Base-by-base conservation (phyloP, 1,140 invertebrate species). In the Manduca sexta region DNA sequence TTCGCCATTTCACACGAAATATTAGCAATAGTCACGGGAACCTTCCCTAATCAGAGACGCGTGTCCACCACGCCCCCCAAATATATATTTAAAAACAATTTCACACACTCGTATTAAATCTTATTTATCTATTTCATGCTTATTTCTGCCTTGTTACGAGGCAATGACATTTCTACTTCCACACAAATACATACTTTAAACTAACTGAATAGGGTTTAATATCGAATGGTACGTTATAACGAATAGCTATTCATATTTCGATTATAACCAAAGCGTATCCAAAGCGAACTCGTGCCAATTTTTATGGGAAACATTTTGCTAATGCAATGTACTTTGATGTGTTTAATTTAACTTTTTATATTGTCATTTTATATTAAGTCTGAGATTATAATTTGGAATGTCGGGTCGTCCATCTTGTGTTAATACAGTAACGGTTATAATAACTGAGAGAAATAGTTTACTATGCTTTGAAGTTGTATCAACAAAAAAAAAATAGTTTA, bases 51-150 rank as follows among this genome's bases (percentile, higher is more conserved):
- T 69, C 54, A 69, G 43, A 30, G 59, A 34, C 79, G 80, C 79
- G 76, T 67, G 76, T 18, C 56, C 18, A 12, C 52, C 60, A 64
- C 80, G 77, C 80, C 80, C 74, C 59, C 53, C 40, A 66, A 64
- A 81, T 83, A 73, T 55, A 62, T 46, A 66, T 59, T 49, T 63
- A 63, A 47, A 50, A 46, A 63, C 70, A 63, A 74, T 74, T 67
- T 52, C 56, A 68, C 52, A 77, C 67, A 43, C 4, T 56, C 68
- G 58, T 60, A 70, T 57, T 75, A 67, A 69, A 75, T 79, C 67
- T 72, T 83, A 75, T 83, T 83, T 81, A 80, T 79, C 70, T 76
- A 79, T 79, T 80, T 79, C 63, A 80, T 73, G 75, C 70, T 69
- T 76, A 72, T 80, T 49, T 42, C 38, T 52, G 60, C 51, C 47